Percentiles rank a stretch among this genome's conserved stretches.
Evolutionary conservation across 1,140 invertebrate genomes (phyloP).

Genomic region (Sinonovacula constricta): DNA sequence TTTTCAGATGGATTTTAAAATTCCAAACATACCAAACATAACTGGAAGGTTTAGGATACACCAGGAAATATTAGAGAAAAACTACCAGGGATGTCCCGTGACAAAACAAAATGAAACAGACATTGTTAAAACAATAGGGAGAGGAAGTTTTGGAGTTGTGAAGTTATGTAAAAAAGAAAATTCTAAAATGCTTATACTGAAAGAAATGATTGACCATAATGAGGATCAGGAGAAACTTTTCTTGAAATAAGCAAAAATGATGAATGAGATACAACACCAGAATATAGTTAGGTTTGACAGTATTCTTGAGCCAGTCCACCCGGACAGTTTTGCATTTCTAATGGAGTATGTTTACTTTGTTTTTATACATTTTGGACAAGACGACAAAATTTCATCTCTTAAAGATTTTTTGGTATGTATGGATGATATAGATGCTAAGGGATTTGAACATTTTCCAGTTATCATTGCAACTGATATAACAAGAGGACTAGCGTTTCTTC

Average conservation of each 20-base stretch:
- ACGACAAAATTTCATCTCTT: constrained; percentile 26
- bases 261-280: constrained; percentile 12
- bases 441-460: constrained; percentile 22
- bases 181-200: not conserved
- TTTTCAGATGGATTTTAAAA: constrained; percentile 28
- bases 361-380: constrained; percentile 26
- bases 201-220: constrained; percentile 22
- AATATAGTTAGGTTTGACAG: constrained; percentile 18
- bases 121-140: constrained; percentile 23
- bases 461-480: constrained; percentile 19
- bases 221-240: constrained; percentile 13
- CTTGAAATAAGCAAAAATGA: constrained; percentile 24
- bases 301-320: not conserved
- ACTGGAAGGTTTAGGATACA: constrained; percentile 27
- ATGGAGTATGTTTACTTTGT: constrained; percentile 28
- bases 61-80: constrained; percentile 17
- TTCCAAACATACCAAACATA: constrained; percentile 24
- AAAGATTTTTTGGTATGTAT: constrained; percentile 11
- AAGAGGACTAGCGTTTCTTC: constrained; percentile 10
- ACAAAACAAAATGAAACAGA: constrained; percentile 14
- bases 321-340: constrained; percentile 1
- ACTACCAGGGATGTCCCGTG: constrained; percentile 24
- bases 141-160: constrained; percentile 27
- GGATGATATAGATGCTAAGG: constrained; percentile 3
- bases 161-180: constrained; percentile 22